Conservation (phyloP, 2,888 invertebrate genomes). For the Belgica antarctica region DNA sequence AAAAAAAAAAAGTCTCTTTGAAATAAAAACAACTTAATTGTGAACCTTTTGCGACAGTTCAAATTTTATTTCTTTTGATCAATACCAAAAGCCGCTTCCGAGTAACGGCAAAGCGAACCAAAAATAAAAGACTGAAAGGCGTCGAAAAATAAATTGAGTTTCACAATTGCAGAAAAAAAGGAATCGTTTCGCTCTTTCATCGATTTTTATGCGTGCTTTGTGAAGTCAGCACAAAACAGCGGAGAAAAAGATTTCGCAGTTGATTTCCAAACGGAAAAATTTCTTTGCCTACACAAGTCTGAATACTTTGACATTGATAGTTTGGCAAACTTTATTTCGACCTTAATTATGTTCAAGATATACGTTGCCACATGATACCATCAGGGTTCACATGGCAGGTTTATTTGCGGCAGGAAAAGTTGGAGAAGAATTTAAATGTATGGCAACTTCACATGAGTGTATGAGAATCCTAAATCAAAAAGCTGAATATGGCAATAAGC, state of each 20-base stretch:
- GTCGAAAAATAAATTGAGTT: slow-evolving; percentile 24
- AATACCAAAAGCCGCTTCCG: too few relatives aligned
- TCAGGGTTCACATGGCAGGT: background rate
- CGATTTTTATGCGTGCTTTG: background rate
- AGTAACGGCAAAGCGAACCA: background rate
- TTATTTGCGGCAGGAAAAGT: slow-evolving; percentile 1
- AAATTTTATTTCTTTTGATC: too few relatives aligned
- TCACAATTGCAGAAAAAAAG: background rate
- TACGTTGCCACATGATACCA: slow-evolving; percentile 3
- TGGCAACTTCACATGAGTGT: too few relatives aligned
- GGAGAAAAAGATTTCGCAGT: too few relatives aligned
- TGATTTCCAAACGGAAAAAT: background rate
- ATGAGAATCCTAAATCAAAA: background rate
- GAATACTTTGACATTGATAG: slow-evolving; percentile 15
- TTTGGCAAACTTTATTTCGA: slow-evolving; percentile 10
- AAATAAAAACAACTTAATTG: too few relatives aligned
- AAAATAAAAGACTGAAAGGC: background rate
- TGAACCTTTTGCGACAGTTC: too few relatives aligned
- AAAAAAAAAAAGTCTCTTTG: too few relatives aligned
- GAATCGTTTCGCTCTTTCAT: background rate
- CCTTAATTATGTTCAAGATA: background rate
- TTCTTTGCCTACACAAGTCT: background rate
- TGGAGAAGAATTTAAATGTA: too few relatives aligned
- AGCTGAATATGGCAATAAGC: background rate
- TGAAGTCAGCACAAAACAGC: background rate